A percentile compares a stretch with the other conserved stretches of the same genome.
These are phyloP conservation scores for Theristicus caerulescens DNA, from an alignment of 2,113 vertebrate species.

Conservation along the genomic window DNA sequence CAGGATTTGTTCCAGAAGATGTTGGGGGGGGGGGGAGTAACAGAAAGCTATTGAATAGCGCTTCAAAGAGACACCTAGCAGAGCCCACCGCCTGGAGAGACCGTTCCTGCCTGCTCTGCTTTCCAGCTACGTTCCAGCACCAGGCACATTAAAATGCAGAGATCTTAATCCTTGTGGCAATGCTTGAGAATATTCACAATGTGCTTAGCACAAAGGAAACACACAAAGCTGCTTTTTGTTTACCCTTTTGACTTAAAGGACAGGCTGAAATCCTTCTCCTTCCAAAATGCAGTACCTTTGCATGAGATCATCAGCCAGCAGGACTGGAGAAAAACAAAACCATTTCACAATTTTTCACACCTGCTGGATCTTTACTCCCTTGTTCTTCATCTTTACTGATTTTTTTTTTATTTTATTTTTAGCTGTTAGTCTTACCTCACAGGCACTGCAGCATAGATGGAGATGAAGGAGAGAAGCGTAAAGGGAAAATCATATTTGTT, in stretches of 20 bases:
- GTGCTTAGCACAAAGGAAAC: constrained; percentile 43
- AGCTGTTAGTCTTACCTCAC: constrained; percentile 44
- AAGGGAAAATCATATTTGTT: not conserved
- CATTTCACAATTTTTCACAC: not conserved
- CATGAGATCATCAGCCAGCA: not conserved
- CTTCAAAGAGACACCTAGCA: constrained; percentile 42
- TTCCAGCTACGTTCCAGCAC: constrained; percentile 28
- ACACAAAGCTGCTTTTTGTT: constrained; percentile 56
- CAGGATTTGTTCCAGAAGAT: not conserved
- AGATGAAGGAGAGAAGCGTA: not conserved
- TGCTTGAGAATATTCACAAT: constrained; percentile 60
- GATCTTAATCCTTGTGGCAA: constrained; percentile 63
- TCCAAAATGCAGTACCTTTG: not conserved
- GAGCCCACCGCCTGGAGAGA: not conserved
- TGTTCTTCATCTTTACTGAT: not conserved
- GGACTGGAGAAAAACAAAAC: not conserved
- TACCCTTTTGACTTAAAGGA: not conserved
- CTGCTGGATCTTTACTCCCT: not conserved
- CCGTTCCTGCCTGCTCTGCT: not conserved
- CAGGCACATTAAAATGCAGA: constrained; percentile 60
- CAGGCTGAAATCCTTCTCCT: not conserved
- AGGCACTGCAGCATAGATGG: not conserved
- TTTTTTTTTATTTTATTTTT: not conserved
- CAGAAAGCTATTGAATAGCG: not conserved
- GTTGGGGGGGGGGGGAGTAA: fast-evolving